Percentiles rank a stretch among this genome's conserved stretches.
These are phyloP conservation scores for Rhinolophus ferrumequinum DNA, from an alignment of 2,113 vertebrate species.

Conservation along the genomic window DNA sequence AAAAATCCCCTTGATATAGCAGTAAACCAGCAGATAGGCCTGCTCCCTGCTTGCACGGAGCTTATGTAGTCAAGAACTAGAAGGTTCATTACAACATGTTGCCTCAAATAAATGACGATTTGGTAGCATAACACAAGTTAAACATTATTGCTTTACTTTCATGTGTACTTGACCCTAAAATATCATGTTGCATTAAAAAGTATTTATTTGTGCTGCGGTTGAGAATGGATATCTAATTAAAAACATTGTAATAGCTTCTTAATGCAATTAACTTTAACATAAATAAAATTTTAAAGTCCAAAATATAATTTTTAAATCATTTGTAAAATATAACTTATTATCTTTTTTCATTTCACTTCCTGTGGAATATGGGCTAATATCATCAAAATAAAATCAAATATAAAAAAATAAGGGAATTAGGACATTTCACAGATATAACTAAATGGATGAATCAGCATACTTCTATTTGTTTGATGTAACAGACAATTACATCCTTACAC, in stretches of 20 bases:
- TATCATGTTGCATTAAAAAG: not conserved
- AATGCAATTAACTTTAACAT: not conserved
- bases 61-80: not conserved
- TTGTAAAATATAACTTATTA: not conserved
- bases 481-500: constrained; percentile 47
- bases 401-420: not conserved
- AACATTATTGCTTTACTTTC: not conserved
- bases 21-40: not conserved
- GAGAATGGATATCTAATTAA: not conserved
- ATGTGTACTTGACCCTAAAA: not conserved
- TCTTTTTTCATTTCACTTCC: not conserved
- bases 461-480: constrained; percentile 53
- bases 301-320: not conserved
- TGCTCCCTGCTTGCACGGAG: not conserved
- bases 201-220: not conserved
- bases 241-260: not conserved
- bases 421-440: not conserved
- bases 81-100: not conserved
- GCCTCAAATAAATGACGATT: not conserved
- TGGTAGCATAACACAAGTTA: not conserved
- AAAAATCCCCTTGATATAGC: not conserved
- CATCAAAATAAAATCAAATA: not conserved
- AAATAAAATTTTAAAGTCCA: not conserved
- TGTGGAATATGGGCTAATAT: not conserved
- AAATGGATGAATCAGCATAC: constrained; percentile 8